Evolutionary conservation across 2,888 invertebrate species (phyloP), one percentile per base, ranked within the genome.

Genomic region (Meiosimyza decipiens): DNA sequence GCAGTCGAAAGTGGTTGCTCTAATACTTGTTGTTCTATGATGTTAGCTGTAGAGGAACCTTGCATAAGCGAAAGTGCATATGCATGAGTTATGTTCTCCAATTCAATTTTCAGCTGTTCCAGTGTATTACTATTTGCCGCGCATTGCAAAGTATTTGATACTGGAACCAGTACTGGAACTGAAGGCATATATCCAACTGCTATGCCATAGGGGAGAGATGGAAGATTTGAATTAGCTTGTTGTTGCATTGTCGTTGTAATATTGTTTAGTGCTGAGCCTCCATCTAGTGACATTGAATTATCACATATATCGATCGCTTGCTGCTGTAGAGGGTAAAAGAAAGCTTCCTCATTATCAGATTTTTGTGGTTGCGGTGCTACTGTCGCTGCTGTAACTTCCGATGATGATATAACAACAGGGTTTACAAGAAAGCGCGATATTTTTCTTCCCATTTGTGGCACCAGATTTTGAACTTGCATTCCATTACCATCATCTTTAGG

Each of bases 371-470:
- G 47, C 5, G 49, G 33, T 40, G 60, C n/a, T 40, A 13, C 62
- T 60, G 70, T n/a, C 72, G 50, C 72, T 75, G 80, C 67, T 1
- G 40, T 40, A 74, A 72, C 78, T 73, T 72, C 80, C 60, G 76
- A 63, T 18, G 73, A 72, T 9, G 78, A 72, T 15, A 78, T 70
- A 50, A 92, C 89, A 2, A 94, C 94, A 28, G 94, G 94, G 85
- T 94, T 94, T 79, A 95, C 94, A 83, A 94, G 89, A 87, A 95
- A 95, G 72, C 94, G 88, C 49, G 94, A 94, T 80, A 94, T 93
- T 85, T 94, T 94, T 73, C 94, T 88, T 55, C 89, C 89, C 64
- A 90, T 90, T 79, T 91, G 90, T 11, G 89, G 87, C 13, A 50
- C n/a, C 3, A 47, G 15, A 63, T 55, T 12, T 66, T 66, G 50